Conservation (phyloP, 2,888 invertebrate species). For the Perdita meconis region DNA sequence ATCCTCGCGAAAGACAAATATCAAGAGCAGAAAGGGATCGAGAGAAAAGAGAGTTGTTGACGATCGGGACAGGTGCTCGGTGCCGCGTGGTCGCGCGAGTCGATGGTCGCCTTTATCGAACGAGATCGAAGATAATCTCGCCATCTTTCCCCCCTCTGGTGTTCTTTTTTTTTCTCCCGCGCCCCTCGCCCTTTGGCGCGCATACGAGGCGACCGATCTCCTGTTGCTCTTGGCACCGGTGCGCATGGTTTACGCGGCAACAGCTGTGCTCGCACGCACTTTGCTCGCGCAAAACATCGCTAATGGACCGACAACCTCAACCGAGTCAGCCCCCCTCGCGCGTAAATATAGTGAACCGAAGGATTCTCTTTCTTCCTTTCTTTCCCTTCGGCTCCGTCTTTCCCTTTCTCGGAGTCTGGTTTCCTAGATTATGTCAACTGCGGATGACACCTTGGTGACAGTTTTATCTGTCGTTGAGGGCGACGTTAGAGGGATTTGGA, state of each 20-base stretch:
- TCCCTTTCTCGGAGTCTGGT: background rate
- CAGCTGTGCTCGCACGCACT: conserved; percentile 78
- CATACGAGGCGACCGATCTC: conserved; percentile 50
- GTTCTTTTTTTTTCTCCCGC: background rate
- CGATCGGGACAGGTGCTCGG: conserved; percentile 43
- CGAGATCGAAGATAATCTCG: conserved; percentile 63
- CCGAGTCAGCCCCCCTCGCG: conserved; percentile 51
- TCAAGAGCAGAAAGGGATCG: conserved; percentile 5
- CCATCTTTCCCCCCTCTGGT: conserved; percentile 30
- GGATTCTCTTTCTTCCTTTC: conserved; percentile 19
- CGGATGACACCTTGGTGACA: background rate
- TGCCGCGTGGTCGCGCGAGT: conserved; percentile 14
- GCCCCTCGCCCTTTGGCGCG: conserved; percentile 3
- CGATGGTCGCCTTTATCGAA: conserved; percentile 51
- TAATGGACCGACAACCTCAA: conserved; percentile 78
- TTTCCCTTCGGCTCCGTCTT: conserved; percentile 1
- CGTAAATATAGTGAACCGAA: conserved; percentile 58
- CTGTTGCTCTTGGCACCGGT: conserved; percentile 73
- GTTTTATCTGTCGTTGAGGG: too few species aligned
- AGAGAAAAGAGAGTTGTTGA: conserved; percentile 39
- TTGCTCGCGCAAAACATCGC: conserved; percentile 77
- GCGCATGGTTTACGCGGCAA: conserved; percentile 75
- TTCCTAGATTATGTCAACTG: conserved; percentile 5
- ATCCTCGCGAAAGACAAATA: conserved; percentile 18
- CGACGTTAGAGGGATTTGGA: too few species aligned